These are phyloP conservation scores for Apolygus lucorum DNA, from an alignment of 1,140 invertebrate species.

Conservation along the genomic window DNA sequence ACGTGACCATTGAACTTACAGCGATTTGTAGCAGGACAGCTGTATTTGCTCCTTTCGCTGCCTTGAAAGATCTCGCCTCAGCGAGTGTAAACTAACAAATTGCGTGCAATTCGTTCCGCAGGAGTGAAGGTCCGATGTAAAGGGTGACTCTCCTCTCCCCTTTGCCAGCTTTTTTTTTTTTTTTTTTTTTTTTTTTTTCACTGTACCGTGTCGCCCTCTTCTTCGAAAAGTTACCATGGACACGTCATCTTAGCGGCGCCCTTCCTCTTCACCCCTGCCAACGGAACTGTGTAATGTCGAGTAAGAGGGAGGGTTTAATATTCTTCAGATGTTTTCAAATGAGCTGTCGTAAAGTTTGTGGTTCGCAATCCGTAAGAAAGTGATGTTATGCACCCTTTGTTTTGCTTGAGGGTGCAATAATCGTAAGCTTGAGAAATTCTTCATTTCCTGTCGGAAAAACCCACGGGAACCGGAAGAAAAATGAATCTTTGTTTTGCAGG, in stretches of 20 bases:
- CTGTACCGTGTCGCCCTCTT: not conserved
- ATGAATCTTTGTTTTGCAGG: too few species aligned
- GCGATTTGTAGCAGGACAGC: not conserved
- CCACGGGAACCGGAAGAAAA: too few species aligned
- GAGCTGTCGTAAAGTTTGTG: not conserved
- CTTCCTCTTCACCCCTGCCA: not conserved
- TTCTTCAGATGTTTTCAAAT: not conserved
- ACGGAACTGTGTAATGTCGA: not conserved
- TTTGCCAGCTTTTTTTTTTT: too few species aligned
- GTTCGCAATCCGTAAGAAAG: not conserved
- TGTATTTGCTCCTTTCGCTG: not conserved
- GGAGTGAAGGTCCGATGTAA: not conserved
- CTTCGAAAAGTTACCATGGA: not conserved
- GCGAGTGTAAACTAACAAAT: not conserved
- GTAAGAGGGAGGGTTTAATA: not conserved
- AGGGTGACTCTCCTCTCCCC: not conserved
- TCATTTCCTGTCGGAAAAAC: too few species aligned
- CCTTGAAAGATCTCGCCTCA: not conserved
- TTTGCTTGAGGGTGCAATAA: not conserved
- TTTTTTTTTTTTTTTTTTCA: too few species aligned
- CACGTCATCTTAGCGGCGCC: not conserved
- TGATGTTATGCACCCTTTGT: not conserved
- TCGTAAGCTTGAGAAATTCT: not conserved
- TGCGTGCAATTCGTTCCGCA: not conserved
- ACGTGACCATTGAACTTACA: not conserved